These are phyloP conservation scores for Indicator maculatus DNA, from an alignment of 2,113 vertebrate species.

Conservation along the genomic window DNA sequence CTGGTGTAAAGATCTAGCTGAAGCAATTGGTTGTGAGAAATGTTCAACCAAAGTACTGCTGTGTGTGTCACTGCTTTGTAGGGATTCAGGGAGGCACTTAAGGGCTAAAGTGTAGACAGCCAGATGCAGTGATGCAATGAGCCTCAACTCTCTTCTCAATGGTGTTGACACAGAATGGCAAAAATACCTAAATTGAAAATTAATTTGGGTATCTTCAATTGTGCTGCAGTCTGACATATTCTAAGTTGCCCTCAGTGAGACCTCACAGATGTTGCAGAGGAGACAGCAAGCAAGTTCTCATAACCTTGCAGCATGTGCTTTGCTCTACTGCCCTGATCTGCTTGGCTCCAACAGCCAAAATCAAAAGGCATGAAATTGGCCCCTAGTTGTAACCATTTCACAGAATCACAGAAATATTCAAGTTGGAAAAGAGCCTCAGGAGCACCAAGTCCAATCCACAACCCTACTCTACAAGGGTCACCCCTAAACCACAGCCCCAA, in stretches of 20 bases:
- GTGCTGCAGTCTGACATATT: background rate
- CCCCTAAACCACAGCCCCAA: too few relatives aligned
- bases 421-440: too few relatives aligned
- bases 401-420: too few relatives aligned
- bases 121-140: background rate
- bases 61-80: background rate
- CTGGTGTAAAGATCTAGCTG: background rate
- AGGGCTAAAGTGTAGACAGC: background rate
- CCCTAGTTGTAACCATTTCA: background rate
- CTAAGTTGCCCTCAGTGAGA: background rate
- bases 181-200: slow-evolving; percentile 18
- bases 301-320: slow-evolving; percentile 6
- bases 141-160: background rate
- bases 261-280: background rate
- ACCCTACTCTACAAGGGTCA: too few relatives aligned
- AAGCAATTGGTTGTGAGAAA: background rate
- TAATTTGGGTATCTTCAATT: background rate
- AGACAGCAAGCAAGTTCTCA: background rate
- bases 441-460: too few relatives aligned
- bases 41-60: background rate
- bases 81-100: background rate
- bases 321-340: background rate
- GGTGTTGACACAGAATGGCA: background rate
- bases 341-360: slow-evolving; percentile 2
- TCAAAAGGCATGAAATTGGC: background rate